Percentiles rank a stretch among this genome's conserved stretches.
These are phyloP conservation scores for Loris lydekkerianus DNA, from an alignment of 2,797 vertebrate genomes.

Conservation along the genomic window DNA sequence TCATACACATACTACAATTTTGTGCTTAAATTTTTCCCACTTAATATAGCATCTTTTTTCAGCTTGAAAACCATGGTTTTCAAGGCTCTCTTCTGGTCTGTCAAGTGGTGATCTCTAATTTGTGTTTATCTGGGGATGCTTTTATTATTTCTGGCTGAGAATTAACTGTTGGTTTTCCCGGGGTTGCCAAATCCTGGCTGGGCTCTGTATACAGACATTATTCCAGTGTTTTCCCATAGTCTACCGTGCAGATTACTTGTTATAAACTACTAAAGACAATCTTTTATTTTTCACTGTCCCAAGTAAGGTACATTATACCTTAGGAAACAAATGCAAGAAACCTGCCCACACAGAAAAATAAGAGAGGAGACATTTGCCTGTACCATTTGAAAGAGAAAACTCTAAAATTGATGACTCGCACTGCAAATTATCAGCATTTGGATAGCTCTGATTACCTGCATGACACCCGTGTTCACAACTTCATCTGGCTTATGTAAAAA, in stretches of 20 bases:
- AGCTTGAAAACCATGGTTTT: constrained; percentile 6
- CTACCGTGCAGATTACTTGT: neutral
- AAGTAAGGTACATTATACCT: neutral
- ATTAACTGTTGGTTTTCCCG: neutral
- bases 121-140: neutral
- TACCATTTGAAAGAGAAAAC: neutral
- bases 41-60: neutral
- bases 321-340: constrained; percentile 29
- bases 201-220: neutral
- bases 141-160: neutral
- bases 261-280: neutral
- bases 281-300: neutral
- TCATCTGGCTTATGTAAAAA: neutral
- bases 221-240: neutral
- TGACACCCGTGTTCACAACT: neutral
- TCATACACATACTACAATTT: neutral
- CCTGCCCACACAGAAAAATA: neutral
- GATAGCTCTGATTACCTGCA: constrained; percentile 3
- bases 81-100: neutral
- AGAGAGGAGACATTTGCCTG: neutral
- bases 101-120: neutral
- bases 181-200: neutral
- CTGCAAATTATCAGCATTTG: neutral
- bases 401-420: neutral
- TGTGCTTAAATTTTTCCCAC: neutral